Conservation (phyloP, 2,113 vertebrate genomes). For the Chionomys nivalis region DNA sequence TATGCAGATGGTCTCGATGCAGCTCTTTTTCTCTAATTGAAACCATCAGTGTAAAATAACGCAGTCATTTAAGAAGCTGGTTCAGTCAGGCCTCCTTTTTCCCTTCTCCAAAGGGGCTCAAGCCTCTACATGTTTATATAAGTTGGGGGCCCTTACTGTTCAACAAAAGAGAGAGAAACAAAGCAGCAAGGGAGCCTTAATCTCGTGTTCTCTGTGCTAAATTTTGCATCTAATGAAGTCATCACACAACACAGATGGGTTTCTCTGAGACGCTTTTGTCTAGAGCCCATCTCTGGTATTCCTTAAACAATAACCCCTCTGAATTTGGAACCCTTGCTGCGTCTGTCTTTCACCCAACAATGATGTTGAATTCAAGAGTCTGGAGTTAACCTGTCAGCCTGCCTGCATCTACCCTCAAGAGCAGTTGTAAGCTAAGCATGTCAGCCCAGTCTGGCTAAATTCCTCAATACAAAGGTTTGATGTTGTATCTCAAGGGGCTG, state of each 20-base stretch:
- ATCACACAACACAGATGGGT: constrained; percentile 14
- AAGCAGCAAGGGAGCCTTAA: not conserved
- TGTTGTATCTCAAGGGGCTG: not conserved
- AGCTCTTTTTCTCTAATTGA: constrained; percentile 73
- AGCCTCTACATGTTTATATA: constrained; percentile 29
- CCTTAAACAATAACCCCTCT: not conserved
- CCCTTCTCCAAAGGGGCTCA: constrained; percentile 40
- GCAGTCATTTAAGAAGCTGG: constrained; percentile 54
- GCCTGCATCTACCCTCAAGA: not conserved
- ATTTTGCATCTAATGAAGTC: constrained; percentile 9
- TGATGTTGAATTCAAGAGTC: constrained; percentile 46
- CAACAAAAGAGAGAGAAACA: constrained; percentile 31
- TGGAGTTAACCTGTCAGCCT: constrained; percentile 46
- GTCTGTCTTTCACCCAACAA: not conserved
- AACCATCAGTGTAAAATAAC: constrained; percentile 71
- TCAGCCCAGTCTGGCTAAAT: not conserved
- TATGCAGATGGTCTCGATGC: constrained; percentile 75
- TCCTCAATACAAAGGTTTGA: not conserved
- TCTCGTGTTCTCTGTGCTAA: not conserved
- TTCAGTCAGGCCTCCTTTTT: constrained; percentile 66
- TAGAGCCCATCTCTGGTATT: constrained; percentile 33
- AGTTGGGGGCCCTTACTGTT: constrained; percentile 40
- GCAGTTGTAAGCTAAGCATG: not conserved
- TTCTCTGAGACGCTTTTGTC: constrained; percentile 1
- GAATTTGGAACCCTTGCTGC: not conserved